A percentile compares a stretch with the other conserved stretches of the same genome.
Evolutionary conservation across 2,113 vertebrate species (phyloP).

Genomic region (Pseudopipra pipra): DNA sequence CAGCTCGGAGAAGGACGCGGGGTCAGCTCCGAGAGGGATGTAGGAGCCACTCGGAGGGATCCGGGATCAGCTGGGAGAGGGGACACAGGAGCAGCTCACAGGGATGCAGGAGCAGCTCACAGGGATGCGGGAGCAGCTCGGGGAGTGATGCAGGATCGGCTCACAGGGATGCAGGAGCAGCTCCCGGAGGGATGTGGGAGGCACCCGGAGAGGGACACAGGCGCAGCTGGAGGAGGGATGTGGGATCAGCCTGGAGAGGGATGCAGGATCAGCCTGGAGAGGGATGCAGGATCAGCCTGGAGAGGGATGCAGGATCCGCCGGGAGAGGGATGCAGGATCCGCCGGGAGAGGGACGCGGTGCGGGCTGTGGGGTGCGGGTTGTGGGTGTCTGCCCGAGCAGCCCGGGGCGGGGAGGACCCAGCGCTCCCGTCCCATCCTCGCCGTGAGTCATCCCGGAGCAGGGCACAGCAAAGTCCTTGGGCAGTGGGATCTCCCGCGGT

Average conservation of each 20-base stretch:
- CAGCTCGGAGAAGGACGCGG: accelerated
- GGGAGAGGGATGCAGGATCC: no score
- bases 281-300: no score
- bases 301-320: no score
- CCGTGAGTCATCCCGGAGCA: neutral
- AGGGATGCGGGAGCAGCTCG: no score
- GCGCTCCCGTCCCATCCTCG: neutral
- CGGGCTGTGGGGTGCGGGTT: no score
- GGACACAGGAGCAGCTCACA: no score
- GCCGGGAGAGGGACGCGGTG: no score
- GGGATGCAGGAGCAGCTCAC: neutral
- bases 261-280: neutral
- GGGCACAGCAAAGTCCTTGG: neutral
- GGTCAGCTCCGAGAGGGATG: neutral
- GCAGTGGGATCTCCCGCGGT: neutral
- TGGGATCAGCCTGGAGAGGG: neutral
- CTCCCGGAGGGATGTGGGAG: neutral
- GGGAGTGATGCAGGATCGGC: neutral
- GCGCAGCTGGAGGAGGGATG: neutral
- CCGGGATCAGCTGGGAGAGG: neutral
- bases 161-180: neutral
- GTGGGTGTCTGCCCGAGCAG: neutral
- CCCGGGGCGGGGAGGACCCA: neutral
- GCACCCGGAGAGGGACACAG: neutral
- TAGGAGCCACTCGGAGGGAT: neutral